Evolutionary conservation across 2,888 invertebrate genomes (phyloP), one percentile per base, ranked within the genome.

Genomic region (Syritta pipiens): DNA sequence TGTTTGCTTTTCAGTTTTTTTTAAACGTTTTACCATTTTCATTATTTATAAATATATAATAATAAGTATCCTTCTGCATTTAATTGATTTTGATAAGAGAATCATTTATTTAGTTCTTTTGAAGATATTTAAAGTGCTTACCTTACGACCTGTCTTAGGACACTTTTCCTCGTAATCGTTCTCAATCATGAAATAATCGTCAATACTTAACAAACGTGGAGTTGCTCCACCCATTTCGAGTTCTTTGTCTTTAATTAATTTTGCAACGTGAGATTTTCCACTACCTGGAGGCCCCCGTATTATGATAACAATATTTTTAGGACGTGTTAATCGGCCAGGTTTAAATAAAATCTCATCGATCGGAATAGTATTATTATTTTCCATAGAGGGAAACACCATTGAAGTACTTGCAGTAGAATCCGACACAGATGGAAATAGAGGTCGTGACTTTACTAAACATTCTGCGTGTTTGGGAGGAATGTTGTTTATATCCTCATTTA

Each of bases 171-270:
- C 93, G 82, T 93, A 91, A 88, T 96, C 96, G 72, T 93, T 93
- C 88, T 96, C 96, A 71, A 95, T 93, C 92, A 97, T 94, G 85
- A 97, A 98, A 89, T 98, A 98, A 89, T 98, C 98, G 88, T 98
- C 98, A 75, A 98, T 92, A 75, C 96, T 97, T 85, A 98, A 91
- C 85, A 98, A 96, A 82, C 98, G 91, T 0, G 96, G 97, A n/a
- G 96, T 94, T 67, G 94, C 93, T 3, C 96, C 97, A 35, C 95
- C 95, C 89, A 94, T 93, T 86, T 96, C 95, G 0, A 95, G 92
- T 90, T 94, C 94, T 85, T 91, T 92, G 71, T 93, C 93, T 86
- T 97, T 96, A 82, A 97, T 96, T 74, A 96, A 89, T 89, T 95
- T 96, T 0, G 97, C 96, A 75, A 96, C 91, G 88, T 94, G 95